Conservation (phyloP, 2,113 vertebrate genomes). For the Tenebrosternarchus preto region DNA sequence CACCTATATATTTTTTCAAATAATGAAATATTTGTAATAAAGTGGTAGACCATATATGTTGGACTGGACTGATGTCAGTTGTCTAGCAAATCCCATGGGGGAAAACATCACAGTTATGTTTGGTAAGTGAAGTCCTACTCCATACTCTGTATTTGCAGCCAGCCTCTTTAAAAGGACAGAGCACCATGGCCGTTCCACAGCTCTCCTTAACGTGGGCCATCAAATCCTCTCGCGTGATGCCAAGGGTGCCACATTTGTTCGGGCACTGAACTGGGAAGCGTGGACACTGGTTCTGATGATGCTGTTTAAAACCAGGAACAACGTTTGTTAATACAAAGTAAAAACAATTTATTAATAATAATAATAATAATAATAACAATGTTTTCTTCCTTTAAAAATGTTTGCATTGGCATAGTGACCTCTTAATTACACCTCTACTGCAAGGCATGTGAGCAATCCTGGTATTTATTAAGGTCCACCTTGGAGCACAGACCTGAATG, state of each 20-base stretch:
- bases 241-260: conserved; percentile 89
- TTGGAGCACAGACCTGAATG: conserved; percentile 84
- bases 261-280: conserved; percentile 91
- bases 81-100: too few relatives aligned
- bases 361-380: background rate
- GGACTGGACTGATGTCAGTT: too few relatives aligned
- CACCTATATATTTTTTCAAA: too few relatives aligned
- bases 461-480: background rate
- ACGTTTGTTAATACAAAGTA: too few relatives aligned
- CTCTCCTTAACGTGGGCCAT: conserved; percentile 90
- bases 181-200: conserved; percentile 87
- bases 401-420: too few relatives aligned
- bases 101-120: background rate
- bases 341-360: background rate
- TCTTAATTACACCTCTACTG: too few relatives aligned
- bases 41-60: too few relatives aligned
- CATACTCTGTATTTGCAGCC: conserved; percentile 96
- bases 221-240: conserved; percentile 88
- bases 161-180: conserved; percentile 96
- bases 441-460: background rate
- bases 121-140: background rate
- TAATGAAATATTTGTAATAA: too few relatives aligned
- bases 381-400: too few relatives aligned
- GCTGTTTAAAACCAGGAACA: conserved; percentile 69
- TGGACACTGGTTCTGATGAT: conserved; percentile 96